phyloP scores from a whole-genome alignment of 2,113 vertebrate genomes.

The Willisornis vidua region DNA sequence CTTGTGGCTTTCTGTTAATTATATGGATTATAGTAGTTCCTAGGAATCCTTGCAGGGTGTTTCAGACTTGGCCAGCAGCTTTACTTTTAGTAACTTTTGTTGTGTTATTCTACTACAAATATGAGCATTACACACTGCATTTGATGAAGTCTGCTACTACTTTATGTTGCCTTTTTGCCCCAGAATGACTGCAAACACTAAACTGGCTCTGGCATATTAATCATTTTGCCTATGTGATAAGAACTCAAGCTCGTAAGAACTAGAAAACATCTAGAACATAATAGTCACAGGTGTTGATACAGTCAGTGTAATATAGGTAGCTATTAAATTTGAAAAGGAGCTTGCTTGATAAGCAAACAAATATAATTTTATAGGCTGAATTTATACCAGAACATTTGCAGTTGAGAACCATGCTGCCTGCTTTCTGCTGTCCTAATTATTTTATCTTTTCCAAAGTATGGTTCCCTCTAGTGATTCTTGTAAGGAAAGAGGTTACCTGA shows the following conservation, averaged over 20 bases:
- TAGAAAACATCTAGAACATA: not conserved
- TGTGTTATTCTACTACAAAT: not conserved
- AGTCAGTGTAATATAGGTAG: conserved; percentile 11
- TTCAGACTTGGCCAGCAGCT: not conserved
- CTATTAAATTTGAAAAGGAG: conserved; percentile 34
- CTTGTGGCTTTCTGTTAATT: not conserved
- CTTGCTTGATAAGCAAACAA: conserved; percentile 32
- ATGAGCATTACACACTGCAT: not conserved
- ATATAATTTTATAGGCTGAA: conserved; percentile 47
- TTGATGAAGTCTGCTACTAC: not conserved
- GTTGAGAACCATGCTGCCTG: not conserved
- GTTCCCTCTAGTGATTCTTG: conserved; percentile 80
- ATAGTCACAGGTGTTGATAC: conserved; percentile 26
- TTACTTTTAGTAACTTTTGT: not conserved
- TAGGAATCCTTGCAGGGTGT: not conserved
- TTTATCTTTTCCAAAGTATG: conserved; percentile 72
- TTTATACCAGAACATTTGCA: conserved; percentile 60
- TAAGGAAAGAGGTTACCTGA: conserved; percentile 79
- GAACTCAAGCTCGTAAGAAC: not conserved
- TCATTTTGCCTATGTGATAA: not conserved
- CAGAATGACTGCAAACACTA: not conserved
- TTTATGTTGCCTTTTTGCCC: not conserved
- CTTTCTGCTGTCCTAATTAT: conserved; percentile 73
- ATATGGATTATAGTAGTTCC: not conserved
- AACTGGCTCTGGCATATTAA: not conserved